phyloP scores from a whole-genome alignment of 2,113 vertebrate genomes.

The Brachirus orientalis region DNA sequence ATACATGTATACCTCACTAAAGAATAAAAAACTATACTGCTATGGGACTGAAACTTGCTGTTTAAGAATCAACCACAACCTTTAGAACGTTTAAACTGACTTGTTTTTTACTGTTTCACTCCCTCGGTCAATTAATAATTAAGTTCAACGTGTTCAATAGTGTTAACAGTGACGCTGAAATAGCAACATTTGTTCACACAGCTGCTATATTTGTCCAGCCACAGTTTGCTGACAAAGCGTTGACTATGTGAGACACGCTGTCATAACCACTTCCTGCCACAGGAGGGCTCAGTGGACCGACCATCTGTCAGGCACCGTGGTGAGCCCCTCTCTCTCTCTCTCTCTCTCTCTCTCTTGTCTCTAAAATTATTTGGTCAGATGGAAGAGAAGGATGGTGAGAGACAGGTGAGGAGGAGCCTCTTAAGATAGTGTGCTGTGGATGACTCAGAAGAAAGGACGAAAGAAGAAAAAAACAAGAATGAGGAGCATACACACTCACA shows the following conservation, averaged over 20 bases:
- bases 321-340: too few species aligned
- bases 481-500: neutral
- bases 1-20: too few species aligned
- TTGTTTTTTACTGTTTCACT: too few species aligned
- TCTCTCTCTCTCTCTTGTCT: constrained; percentile 23
- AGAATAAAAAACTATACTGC: neutral
- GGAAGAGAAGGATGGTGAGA: constrained; percentile 30
- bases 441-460: neutral
- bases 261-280: constrained; percentile 51
- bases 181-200: constrained; percentile 2
- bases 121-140: too few species aligned
- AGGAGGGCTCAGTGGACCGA: constrained; percentile 57
- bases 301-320: neutral
- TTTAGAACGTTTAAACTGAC: too few species aligned
- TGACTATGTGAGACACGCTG: constrained; percentile 7
- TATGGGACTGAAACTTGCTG: neutral
- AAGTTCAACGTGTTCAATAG: neutral
- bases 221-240: constrained; percentile 59
- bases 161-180: neutral
- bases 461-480: neutral
- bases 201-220: constrained; percentile 26
- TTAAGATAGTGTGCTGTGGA: too few species aligned
- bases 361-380: constrained; percentile 60
- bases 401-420: constrained; percentile 12
- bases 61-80: too few species aligned